Evolutionary conservation across 1,140 invertebrate genomes (phyloP).

Genomic region (Agrilus planipennis): DNA sequence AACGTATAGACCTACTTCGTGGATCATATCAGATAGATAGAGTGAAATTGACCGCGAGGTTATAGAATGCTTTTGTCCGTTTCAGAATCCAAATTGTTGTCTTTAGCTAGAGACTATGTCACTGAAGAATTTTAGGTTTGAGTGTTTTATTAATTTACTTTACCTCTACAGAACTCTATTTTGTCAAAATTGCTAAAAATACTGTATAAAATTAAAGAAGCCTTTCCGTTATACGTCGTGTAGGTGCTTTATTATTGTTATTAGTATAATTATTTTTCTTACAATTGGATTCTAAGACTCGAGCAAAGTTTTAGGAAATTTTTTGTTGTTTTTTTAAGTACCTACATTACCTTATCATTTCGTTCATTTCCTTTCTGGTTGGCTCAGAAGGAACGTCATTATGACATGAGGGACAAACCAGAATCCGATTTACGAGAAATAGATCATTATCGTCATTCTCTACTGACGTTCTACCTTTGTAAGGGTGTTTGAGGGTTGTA

Average conservation of each 20-base stretch:
- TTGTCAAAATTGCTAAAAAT: background rate
- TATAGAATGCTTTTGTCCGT: too few species aligned
- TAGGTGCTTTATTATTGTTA: background rate
- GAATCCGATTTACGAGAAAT: slow-evolving; percentile 35
- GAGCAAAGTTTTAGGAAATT: too few species aligned
- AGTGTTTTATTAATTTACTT: background rate
- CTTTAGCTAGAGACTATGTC: background rate
- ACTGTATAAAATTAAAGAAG: background rate
- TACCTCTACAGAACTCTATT: background rate
- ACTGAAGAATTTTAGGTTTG: background rate
- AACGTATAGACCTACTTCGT: background rate
- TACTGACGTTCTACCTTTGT: slow-evolving; percentile 32
- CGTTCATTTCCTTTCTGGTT: slow-evolving; percentile 35
- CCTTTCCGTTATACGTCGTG: background rate
- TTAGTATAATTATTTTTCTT: background rate
- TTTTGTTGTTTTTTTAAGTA: too few species aligned
- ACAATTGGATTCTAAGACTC: background rate
- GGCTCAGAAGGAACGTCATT: slow-evolving; percentile 37
- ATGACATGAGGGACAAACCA: slow-evolving; percentile 36
- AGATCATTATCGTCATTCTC: slow-evolving; percentile 35
- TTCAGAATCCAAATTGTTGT: too few species aligned
- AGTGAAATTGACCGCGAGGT: too few species aligned
- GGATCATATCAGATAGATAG: background rate
- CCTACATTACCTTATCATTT: slow-evolving; percentile 33
- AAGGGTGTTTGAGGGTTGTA: slow-evolving; percentile 36